A percentile compares a stretch with the other conserved stretches of the same genome.
Evolutionary conservation across 2,113 vertebrate genomes (phyloP).

Genomic region (Petrocephalus zakoni): DNA sequence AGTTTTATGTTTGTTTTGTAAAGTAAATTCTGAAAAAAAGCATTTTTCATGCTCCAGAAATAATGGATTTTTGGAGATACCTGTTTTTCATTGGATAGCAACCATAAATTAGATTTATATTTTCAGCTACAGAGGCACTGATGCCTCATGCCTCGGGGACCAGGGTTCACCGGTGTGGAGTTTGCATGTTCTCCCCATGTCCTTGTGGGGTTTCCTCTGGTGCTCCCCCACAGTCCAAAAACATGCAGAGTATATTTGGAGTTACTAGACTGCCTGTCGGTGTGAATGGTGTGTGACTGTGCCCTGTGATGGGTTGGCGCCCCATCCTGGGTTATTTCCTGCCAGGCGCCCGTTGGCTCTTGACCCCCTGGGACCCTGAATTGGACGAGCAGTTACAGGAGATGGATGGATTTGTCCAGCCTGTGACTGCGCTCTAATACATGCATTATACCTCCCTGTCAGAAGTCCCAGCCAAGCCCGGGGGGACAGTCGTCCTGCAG

Average conservation of each 20-base stretch:
- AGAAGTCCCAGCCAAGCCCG: constrained; percentile 92
- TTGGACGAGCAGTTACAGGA: too few species aligned
- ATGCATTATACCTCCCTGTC: neutral
- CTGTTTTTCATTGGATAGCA: too few species aligned
- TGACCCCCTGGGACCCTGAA: neutral
- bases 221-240: neutral
- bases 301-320: neutral
- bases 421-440: neutral
- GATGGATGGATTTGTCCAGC: neutral
- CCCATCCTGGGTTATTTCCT: neutral
- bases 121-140: neutral
- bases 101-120: too few species aligned
- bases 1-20: neutral
- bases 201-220: neutral
- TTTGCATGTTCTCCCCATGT: neutral
- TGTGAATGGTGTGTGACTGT: too few species aligned
- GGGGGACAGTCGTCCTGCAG: constrained; percentile 92
- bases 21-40: neutral
- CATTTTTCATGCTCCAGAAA: too few species aligned
- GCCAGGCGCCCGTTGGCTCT: neutral
- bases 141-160: too few species aligned
- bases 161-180: too few species aligned
- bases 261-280: too few species aligned
- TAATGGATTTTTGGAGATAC: too few species aligned
- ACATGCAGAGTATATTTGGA: neutral